Evolutionary conservation across 1,140 invertebrate species (phyloP).

Genomic region (Pemphigus obesinymphae): DNA sequence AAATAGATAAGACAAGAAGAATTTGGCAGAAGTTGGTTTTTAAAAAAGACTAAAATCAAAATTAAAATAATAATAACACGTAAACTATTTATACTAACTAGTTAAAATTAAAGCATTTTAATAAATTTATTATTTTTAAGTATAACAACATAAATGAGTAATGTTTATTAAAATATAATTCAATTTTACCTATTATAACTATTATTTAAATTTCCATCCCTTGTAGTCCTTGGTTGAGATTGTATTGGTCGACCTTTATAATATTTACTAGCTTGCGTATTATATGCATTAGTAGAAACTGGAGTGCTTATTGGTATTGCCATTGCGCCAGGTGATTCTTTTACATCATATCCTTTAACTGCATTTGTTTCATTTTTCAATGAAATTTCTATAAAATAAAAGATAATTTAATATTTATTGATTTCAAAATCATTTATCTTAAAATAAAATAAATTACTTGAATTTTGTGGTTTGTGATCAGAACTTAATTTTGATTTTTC

Average conservation of each 20-base stretch:
- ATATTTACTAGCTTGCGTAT: background rate
- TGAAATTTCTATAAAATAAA: background rate
- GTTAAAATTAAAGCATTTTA: too few relatives aligned
- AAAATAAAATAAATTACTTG: background rate
- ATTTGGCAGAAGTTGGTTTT: too few relatives aligned
- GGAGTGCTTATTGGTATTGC: background rate
- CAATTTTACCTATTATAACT: constrained; percentile 16
- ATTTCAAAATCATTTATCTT: background rate
- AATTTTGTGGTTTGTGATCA: background rate
- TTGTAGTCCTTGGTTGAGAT: background rate
- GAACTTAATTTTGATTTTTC: background rate
- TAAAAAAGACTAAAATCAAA: too few relatives aligned
- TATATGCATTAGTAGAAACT: background rate
- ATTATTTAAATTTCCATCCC: constrained; percentile 6
- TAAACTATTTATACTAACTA: too few relatives aligned
- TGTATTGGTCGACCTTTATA: constrained; percentile 26
- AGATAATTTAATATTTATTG: background rate
- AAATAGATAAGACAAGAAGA: too few relatives aligned
- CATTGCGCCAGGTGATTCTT: background rate
- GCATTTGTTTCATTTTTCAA: background rate
- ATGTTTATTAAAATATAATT: background rate
- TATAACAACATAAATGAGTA: too few relatives aligned
- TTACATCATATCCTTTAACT: constrained; percentile 1
- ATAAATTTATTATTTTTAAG: too few relatives aligned
- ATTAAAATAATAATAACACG: too few relatives aligned